Evolutionary conservation across 2,113 vertebrate species (phyloP), one percentile per base, ranked within the genome.

Genomic region (Hyaena hyaena): DNA sequence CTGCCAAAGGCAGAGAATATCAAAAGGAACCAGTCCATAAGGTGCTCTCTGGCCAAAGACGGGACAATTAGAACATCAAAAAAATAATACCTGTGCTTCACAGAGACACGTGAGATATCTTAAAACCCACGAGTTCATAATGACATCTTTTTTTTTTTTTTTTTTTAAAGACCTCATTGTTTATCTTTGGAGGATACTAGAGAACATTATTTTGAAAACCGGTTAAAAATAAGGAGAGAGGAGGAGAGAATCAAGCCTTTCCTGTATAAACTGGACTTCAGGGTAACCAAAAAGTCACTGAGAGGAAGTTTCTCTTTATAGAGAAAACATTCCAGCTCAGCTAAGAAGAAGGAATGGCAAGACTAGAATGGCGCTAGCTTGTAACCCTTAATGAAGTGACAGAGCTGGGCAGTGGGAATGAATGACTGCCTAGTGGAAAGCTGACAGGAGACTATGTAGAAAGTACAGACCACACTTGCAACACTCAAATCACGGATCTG

Each of bases 171-270:
- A 90, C 15, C 43, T 80, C 35, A 86, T 2, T 50, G 23, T 45
- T 73, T n/a, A 80, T 81, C 81, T 76, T 76, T 90, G 28, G n/a
- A 94, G 4, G 24, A 77, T 50, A 43, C 53, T 55, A 86, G 45
- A 35, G 31, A 97, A 89, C 31, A 55, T 74, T 91, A 31, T 88
- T 87, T 79, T 92, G 16, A 94, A 92, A 89, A 89, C 19, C 19
- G 26, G 39, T 85, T 69, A 39, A 95, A 92, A 93, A 50, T 83
- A n/a, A 92, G 63, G 33, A 10, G 11, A 10, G 14, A 63, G 35
- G 35, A 85, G 31, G 39, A 82, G 66, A 91, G 66, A 85, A 77
- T 92, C 17, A 12, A 87, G 24, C 15, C 24, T 95, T 77, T 96
- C 77, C 63, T 55, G 8, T 43, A 55, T n/a, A 24, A 81, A 68